A percentile compares a stretch with the other conserved stretches of the same genome.
phyloP scores from a whole-genome alignment of 2,113 vertebrate genomes.

The Tauraco erythrolophus region DNA sequence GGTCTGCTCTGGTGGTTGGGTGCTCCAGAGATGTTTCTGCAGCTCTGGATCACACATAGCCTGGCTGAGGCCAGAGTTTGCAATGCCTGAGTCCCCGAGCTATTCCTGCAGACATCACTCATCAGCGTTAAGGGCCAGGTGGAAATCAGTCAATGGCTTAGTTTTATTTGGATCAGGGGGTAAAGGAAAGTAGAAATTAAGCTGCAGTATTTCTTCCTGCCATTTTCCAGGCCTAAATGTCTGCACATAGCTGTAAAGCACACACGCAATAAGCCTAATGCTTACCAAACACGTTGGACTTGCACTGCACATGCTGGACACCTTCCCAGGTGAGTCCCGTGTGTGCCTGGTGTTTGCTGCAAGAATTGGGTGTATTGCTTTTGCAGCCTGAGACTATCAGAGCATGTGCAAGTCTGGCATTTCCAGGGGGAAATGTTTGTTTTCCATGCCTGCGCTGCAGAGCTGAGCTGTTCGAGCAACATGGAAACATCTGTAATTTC shows the following conservation, averaged over 20 bases:
- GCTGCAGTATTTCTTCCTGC: background rate
- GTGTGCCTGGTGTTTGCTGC: background rate
- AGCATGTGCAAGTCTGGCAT: background rate
- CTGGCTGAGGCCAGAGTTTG: background rate
- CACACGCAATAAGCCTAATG: background rate
- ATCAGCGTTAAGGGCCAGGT: background rate
- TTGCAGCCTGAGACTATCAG: background rate
- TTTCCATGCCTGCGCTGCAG: background rate
- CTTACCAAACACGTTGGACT: background rate
- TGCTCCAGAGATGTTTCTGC: background rate
- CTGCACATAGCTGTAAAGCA: background rate
- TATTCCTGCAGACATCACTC: background rate
- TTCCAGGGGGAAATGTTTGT: background rate
- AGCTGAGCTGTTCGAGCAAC: background rate
- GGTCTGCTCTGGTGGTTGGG: background rate
- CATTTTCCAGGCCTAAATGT: background rate
- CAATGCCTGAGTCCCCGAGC: background rate
- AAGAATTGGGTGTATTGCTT: background rate
- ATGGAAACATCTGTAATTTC: background rate
- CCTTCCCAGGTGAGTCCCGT: background rate
- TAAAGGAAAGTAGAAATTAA: background rate
- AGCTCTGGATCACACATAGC: fast-evolving
- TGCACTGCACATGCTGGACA: background rate
- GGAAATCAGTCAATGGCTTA: background rate
- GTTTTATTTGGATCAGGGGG: background rate